These are phyloP conservation scores for Burhinus oedicnemus DNA, from an alignment of 2,113 vertebrate species.

Conservation along the genomic window DNA sequence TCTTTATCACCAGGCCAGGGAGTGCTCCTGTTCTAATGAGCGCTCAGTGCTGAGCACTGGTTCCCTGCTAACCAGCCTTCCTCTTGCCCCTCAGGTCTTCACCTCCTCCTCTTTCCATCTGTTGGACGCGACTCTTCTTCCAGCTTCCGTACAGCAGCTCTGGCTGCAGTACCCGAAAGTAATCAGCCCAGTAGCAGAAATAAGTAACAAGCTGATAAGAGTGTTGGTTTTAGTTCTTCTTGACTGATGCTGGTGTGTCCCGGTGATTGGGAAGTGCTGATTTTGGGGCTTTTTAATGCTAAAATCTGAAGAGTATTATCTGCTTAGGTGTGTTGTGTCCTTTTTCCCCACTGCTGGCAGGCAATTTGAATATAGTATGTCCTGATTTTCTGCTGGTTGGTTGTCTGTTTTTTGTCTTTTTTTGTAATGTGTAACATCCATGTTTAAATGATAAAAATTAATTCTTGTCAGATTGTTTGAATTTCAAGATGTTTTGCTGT, in stretches of 20 bases:
- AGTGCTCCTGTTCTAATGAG: not conserved
- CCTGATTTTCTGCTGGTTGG: not conserved
- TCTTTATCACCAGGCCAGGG: rapidly evolving
- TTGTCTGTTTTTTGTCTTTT: not conserved
- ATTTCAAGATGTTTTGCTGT: conserved; percentile 8
- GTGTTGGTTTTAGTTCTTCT: not conserved
- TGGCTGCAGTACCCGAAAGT: not conserved
- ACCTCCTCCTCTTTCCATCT: not conserved
- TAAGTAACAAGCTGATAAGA: not conserved
- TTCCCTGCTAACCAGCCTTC: not conserved
- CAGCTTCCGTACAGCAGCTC: not conserved
- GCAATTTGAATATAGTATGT: not conserved
- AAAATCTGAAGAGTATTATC: not conserved
- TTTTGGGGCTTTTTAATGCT: not conserved
- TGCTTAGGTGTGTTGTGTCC: not conserved
- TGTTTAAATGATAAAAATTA: conserved; percentile 22
- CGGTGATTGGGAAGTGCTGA: not conserved
- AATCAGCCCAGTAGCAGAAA: not conserved
- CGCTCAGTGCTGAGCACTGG: not conserved
- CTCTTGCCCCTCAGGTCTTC: not conserved
- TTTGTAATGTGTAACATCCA: not conserved
- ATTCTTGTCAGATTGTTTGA: conserved; percentile 19
- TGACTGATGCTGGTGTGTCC: not conserved
- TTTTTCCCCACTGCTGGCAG: not conserved
- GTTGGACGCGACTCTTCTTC: not conserved